Evolutionary conservation across 2,888 invertebrate genomes (phyloP).

Genomic region (Parascotia fuliginaria): DNA sequence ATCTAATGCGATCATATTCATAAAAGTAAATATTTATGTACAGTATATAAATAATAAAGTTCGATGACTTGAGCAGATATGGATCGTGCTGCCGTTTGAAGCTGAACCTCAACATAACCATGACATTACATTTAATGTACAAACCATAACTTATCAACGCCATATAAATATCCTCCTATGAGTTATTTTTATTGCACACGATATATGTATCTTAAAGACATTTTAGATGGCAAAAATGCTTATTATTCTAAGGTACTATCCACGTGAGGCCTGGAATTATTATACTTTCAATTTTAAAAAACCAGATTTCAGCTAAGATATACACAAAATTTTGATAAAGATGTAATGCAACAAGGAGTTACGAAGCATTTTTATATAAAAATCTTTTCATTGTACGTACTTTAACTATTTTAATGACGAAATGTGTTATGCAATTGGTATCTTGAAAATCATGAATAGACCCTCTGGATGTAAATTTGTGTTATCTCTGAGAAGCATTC

Average conservation of each 20-base stretch:
- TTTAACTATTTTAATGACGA: constrained; percentile 11
- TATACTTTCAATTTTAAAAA: constrained; percentile 33
- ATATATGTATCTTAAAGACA: constrained; percentile 33
- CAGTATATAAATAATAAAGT: no score
- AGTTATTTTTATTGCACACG: constrained; percentile 31
- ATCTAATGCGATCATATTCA: no score
- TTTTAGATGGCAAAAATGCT: constrained; percentile 35
- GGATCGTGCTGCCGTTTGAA: neutral
- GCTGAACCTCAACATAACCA: neutral
- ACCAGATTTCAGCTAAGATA: constrained; percentile 39
- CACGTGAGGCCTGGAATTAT: constrained; percentile 32
- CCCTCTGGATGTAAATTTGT: constrained; percentile 56
- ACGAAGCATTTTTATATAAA: constrained; percentile 15
- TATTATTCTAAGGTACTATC: constrained; percentile 36
- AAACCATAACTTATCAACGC: constrained; percentile 7
- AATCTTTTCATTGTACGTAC: neutral
- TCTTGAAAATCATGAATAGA: constrained; percentile 11
- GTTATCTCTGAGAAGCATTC: constrained; percentile 76
- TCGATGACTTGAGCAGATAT: neutral
- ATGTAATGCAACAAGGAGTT: constrained; percentile 11
- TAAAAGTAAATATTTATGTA: neutral
- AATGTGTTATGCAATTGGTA: constrained; percentile 10
- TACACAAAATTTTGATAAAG: constrained; percentile 35
- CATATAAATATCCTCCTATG: constrained; percentile 25
- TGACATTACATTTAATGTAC: neutral